These are phyloP conservation scores for Thaumetopoea pityocampa DNA, from an alignment of 1,140 invertebrate species.

Conservation along the genomic window DNA sequence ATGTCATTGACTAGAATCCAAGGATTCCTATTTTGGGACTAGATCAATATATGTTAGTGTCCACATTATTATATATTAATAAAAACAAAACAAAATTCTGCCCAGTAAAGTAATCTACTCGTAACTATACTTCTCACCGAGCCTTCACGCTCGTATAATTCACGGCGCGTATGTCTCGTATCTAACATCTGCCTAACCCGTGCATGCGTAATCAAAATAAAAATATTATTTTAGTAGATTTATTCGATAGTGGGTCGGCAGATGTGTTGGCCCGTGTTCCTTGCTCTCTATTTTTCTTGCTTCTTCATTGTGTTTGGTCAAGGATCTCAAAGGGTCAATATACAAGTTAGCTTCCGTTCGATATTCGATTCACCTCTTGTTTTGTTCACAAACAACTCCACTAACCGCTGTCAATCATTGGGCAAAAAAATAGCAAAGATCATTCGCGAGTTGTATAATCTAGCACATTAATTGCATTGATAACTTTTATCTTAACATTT, in stretches of 20 bases:
- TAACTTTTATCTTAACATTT: conserved; percentile 11
- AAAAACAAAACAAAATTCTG: too few relatives aligned
- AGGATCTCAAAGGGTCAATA: conserved; percentile 64
- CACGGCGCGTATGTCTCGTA: conserved; percentile 23
- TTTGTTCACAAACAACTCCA: conserved; percentile 62
- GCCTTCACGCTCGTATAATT: conserved; percentile 24
- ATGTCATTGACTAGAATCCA: too few relatives aligned
- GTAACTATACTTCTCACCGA: too few relatives aligned
- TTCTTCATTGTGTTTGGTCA: conserved; percentile 61
- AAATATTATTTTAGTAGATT: conserved; percentile 75
- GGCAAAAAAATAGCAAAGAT: too few relatives aligned
- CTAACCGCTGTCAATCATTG: conserved; percentile 45
- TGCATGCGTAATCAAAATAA: conserved; percentile 72
- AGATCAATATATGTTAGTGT: too few relatives aligned
- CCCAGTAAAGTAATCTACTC: too few relatives aligned
- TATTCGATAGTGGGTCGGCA: conserved; percentile 71
- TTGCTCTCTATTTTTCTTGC: conserved; percentile 64
- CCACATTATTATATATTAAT: too few relatives aligned
- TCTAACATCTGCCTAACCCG: conserved; percentile 69
- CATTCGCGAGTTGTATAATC: too few relatives aligned
- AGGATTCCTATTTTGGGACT: too few relatives aligned
- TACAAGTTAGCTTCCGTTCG: conserved; percentile 62
- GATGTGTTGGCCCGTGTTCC: conserved; percentile 58
- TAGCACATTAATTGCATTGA: conserved; percentile 42
- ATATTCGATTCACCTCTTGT: conserved; percentile 53